Percentiles rank a stretch among this genome's conserved stretches.
Conservation (phyloP, 2,888 invertebrate genomes). For the Agonopterix arenella region DNA sequence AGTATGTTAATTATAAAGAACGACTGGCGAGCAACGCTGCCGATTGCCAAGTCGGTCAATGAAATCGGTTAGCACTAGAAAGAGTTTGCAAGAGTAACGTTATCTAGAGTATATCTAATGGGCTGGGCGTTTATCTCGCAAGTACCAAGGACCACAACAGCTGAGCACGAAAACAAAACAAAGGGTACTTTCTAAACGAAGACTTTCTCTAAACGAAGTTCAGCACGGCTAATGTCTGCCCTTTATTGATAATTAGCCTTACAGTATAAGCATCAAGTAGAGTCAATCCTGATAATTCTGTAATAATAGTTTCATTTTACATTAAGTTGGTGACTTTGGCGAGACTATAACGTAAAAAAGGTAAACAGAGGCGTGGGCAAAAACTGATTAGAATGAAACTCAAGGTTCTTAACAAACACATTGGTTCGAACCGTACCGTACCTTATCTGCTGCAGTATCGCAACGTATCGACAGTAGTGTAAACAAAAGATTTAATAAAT, state of each 20-base stretch:
- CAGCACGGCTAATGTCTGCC: slow-evolving; percentile 43
- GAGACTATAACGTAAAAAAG: slow-evolving; percentile 33
- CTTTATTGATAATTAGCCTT: background rate
- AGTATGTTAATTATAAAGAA: slow-evolving; percentile 47
- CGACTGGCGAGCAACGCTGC: slow-evolving; percentile 23
- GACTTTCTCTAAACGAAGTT: slow-evolving; percentile 56
- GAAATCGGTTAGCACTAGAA: slow-evolving; percentile 28
- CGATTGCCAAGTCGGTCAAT: slow-evolving; percentile 40
- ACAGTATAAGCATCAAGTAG: too few species aligned
- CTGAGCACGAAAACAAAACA: slow-evolving; percentile 53
- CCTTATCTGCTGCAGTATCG: slow-evolving; percentile 33
- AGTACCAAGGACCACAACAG: slow-evolving; percentile 36
- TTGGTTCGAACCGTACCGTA: slow-evolving; percentile 17
- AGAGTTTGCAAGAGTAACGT: slow-evolving; percentile 19
- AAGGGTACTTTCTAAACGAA: slow-evolving; percentile 59
- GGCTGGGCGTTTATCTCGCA: slow-evolving; percentile 27
- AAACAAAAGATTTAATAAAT: slow-evolving; percentile 21
- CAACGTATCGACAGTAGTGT: slow-evolving; percentile 14
- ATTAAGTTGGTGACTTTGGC: slow-evolving; percentile 8
- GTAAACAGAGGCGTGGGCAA: slow-evolving; percentile 53
- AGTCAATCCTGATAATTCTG: slow-evolving; percentile 11
- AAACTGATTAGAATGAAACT: slow-evolving; percentile 27
- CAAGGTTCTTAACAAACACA: slow-evolving; percentile 46
- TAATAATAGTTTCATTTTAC: too few species aligned
- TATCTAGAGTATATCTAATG: slow-evolving; percentile 29